These are phyloP conservation scores for Phodopus roborovskii DNA, from an alignment of 2,113 vertebrate genomes.

Conservation along the genomic window DNA sequence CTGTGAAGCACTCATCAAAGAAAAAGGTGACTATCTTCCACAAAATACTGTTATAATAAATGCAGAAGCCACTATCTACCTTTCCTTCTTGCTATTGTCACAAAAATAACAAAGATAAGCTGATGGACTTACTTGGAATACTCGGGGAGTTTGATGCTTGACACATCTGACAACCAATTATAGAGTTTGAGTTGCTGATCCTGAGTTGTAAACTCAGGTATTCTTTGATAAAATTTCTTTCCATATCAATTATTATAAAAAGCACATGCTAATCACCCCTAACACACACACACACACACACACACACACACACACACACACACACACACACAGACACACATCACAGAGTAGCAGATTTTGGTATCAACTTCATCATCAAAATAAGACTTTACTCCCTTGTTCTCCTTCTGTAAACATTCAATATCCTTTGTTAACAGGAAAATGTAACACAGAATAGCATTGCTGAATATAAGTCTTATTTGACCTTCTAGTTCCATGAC, in stretches of 20 bases:
- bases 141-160: neutral
- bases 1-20: constrained; percentile 45
- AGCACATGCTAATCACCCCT: neutral
- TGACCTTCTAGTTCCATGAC: neutral
- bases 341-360: neutral
- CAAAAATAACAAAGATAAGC: constrained; percentile 67
- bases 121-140: constrained; percentile 37
- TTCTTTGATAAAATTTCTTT: constrained; percentile 63
- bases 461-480: neutral
- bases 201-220: constrained; percentile 55
- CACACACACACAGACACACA: neutral
- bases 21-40: constrained; percentile 49
- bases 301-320: neutral
- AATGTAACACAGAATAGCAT: neutral
- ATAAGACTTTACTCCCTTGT: neutral
- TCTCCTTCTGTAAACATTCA: neutral
- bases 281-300: neutral
- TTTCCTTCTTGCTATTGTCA: constrained; percentile 49
- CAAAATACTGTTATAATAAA: constrained; percentile 54
- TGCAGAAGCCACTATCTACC: neutral
- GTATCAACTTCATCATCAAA: neutral
- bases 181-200: constrained; percentile 53
- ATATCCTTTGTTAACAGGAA: neutral
- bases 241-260: constrained; percentile 33
- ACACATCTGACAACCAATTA: constrained; percentile 74